Evolutionary conservation across 2,888 invertebrate genomes (phyloP).

Genomic region (Andrena bicolor): DNA sequence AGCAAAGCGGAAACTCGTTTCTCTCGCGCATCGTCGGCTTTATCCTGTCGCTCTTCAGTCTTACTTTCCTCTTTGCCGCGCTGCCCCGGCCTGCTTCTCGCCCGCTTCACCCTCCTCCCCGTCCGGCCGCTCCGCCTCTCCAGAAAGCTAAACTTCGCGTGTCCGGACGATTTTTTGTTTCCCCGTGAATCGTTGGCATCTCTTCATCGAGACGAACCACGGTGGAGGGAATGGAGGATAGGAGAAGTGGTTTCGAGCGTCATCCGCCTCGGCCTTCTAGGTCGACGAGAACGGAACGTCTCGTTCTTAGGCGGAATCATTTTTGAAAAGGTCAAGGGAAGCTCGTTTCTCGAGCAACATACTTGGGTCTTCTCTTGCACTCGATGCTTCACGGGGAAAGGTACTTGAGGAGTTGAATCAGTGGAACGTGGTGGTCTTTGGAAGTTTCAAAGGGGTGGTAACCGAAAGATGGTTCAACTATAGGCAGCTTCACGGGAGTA

Average conservation of each 20-base stretch:
- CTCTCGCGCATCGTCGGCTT: constrained; percentile 48
- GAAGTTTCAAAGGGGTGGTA: background rate
- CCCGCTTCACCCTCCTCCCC: too few relatives aligned
- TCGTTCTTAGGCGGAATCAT: background rate
- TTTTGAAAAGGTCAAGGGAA: constrained; percentile 2
- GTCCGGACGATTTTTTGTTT: constrained; percentile 32
- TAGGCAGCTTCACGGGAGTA: too few relatives aligned
- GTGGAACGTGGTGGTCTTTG: background rate
- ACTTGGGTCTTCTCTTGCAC: background rate
- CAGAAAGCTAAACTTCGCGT: constrained; percentile 39
- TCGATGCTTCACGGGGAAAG: background rate
- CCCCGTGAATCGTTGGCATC: background rate
- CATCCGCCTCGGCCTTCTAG: background rate
- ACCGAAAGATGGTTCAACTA: background rate
- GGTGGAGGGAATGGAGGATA: background rate
- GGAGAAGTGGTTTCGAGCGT: background rate
- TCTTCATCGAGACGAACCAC: background rate
- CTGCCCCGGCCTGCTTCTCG: background rate
- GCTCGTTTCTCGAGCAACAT: background rate
- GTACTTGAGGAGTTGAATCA: background rate
- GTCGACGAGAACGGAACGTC: background rate
- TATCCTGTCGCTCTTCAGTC: constrained; percentile 56
- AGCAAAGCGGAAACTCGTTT: constrained; percentile 78
- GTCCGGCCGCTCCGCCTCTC: too few relatives aligned
- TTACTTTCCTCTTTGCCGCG: constrained; percentile 42